Conservation (phyloP, 2,113 vertebrate species). For the Elachura formosa region DNA sequence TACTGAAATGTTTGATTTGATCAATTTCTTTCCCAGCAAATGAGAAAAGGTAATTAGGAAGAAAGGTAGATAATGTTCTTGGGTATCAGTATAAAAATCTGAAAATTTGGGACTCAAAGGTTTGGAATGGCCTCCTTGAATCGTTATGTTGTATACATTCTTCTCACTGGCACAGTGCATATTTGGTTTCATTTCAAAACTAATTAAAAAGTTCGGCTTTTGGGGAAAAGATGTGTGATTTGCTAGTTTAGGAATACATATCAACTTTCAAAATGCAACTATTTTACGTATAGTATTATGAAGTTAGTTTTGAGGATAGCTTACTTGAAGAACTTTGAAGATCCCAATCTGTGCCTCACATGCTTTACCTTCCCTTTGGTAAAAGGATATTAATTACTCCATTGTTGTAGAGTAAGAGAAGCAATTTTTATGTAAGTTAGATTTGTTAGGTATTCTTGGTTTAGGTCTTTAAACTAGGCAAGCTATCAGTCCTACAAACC, state of each 20-base stretch:
- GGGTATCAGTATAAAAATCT: not conserved
- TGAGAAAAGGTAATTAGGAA: not conserved
- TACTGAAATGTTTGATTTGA: not conserved
- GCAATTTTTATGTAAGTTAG: not conserved
- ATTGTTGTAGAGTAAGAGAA: not conserved
- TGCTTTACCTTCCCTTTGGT: not conserved
- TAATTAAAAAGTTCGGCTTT: not conserved
- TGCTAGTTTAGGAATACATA: not conserved
- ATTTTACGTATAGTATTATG: not conserved
- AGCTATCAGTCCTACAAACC: not conserved
- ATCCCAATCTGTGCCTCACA: not conserved
- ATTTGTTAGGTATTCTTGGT: not conserved
- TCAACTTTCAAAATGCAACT: not conserved
- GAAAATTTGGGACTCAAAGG: not conserved
- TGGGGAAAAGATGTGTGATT: fast-evolving
- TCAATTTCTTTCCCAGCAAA: not conserved
- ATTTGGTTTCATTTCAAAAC: not conserved
- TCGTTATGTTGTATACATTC: not conserved
- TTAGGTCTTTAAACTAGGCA: not conserved
- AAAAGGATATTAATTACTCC: not conserved
- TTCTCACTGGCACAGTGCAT: not conserved
- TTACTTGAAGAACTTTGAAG: not conserved
- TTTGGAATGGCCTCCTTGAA: not conserved
- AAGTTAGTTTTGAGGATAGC: not conserved
- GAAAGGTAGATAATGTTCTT: not conserved